These are phyloP conservation scores for Amblyraja radiata DNA, from an alignment of 2,797 vertebrate genomes.

Conservation along the genomic window DNA sequence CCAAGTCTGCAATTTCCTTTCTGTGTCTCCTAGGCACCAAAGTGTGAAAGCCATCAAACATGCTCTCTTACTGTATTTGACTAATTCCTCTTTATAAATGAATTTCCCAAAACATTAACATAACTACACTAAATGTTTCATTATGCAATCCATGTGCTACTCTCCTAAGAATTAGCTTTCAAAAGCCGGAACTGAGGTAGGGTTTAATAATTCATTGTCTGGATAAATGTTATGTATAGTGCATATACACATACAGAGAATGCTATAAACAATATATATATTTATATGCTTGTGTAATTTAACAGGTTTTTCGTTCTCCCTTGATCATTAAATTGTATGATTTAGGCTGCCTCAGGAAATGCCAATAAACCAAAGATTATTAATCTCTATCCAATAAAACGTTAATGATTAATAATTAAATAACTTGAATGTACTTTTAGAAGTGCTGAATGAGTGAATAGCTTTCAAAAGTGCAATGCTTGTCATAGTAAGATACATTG, in stretches of 20 bases:
- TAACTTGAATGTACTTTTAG: not conserved
- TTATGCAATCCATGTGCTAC: not conserved
- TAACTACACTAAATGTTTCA: not conserved
- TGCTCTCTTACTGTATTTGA: not conserved
- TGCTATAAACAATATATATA: not conserved
- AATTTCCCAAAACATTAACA: not conserved
- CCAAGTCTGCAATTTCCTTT: too few species aligned
- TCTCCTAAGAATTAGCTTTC: not conserved
- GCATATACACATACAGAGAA: not conserved
- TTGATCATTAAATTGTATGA: not conserved
- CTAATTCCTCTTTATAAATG: not conserved
- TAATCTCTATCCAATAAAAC: not conserved
- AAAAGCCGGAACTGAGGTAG: not conserved
- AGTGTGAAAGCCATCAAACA: too few species aligned
- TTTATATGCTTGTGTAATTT: not conserved
- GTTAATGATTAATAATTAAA: constrained; percentile 18
- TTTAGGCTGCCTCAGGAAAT: not conserved
- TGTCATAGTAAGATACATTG: not conserved
- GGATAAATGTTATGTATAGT: not conserved
- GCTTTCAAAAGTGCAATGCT: not conserved
- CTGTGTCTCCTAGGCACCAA: too few species aligned
- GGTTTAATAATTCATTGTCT: not conserved
- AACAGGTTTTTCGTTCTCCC: not conserved
- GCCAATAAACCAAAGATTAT: not conserved
- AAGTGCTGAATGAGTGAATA: not conserved